Percentiles rank a stretch among this genome's conserved stretches.
Conservation (phyloP, 2,797 vertebrate genomes). For the Mus caroli region DNA sequence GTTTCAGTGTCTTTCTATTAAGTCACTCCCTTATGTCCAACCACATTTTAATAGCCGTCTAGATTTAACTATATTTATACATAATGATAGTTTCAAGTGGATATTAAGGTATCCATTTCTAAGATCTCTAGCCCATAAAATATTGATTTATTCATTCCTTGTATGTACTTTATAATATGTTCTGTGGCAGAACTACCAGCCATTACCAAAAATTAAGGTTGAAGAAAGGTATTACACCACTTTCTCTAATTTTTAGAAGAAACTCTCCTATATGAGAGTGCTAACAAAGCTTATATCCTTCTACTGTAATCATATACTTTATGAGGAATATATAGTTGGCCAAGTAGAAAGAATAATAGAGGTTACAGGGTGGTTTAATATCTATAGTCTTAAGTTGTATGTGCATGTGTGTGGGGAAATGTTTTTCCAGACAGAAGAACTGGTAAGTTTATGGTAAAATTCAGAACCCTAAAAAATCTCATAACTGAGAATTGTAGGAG, state of each 20-base stretch:
- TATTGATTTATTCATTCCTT: not conserved
- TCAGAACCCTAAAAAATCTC: too few species aligned
- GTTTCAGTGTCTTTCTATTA: not conserved
- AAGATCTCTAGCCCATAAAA: not conserved
- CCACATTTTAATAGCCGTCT: not conserved
- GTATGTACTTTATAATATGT: not conserved
- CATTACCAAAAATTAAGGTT: not conserved
- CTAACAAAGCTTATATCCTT: not conserved
- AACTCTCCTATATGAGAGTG: not conserved
- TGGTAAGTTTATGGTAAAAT: too few species aligned
- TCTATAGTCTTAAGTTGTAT: not conserved
- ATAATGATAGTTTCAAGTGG: not conserved
- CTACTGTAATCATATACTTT: too few species aligned
- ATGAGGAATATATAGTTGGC: not conserved
- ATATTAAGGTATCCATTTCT: not conserved
- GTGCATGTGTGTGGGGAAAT: too few species aligned
- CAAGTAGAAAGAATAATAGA: not conserved
- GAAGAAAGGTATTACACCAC: not conserved
- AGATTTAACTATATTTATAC: not conserved
- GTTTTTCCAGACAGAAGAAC: too few species aligned
- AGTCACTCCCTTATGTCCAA: not conserved
- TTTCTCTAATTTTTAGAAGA: not conserved
- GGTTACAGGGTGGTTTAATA: not conserved
- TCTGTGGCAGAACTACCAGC: not conserved
- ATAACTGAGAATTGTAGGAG: too few species aligned